Conservation (phyloP, 2,113 vertebrate genomes). For the Erinaceus europaeus region DNA sequence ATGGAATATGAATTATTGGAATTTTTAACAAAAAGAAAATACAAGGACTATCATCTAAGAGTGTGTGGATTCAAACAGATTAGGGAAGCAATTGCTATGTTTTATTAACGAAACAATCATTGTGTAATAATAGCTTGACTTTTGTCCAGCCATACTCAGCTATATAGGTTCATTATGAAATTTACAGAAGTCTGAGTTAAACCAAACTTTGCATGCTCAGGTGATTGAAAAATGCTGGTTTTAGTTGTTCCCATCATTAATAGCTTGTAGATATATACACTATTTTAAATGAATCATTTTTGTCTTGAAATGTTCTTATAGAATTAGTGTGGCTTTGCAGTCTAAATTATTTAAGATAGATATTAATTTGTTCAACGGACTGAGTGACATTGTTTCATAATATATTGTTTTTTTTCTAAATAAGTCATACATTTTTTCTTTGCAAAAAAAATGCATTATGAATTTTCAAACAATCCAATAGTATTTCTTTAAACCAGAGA, state of each 20-base stretch:
- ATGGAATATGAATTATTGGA: background rate
- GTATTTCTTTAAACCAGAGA: background rate
- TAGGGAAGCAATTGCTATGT: background rate
- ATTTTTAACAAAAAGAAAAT: background rate
- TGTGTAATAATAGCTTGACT: background rate
- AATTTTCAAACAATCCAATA: too few species aligned
- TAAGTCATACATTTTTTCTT: too few species aligned
- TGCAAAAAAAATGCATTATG: too few species aligned
- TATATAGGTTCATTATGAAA: background rate
- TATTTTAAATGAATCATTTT: background rate
- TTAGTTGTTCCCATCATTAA: background rate
- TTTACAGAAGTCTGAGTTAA: background rate
- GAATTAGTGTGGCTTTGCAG: background rate
- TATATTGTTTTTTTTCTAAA: background rate
- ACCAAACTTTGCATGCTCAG: background rate
- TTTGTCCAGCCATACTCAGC: background rate
- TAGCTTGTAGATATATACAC: background rate
- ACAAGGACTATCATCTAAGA: background rate
- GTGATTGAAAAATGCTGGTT: conserved; percentile 23
- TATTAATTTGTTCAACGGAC: background rate
- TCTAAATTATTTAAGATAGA: background rate
- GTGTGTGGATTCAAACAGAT: background rate
- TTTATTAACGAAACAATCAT: background rate
- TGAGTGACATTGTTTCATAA: background rate
- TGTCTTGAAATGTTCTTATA: background rate